Evolutionary conservation across 2,888 invertebrate species (phyloP), one percentile per base, ranked within the genome.

Genomic region (Cantharis rufa): DNA sequence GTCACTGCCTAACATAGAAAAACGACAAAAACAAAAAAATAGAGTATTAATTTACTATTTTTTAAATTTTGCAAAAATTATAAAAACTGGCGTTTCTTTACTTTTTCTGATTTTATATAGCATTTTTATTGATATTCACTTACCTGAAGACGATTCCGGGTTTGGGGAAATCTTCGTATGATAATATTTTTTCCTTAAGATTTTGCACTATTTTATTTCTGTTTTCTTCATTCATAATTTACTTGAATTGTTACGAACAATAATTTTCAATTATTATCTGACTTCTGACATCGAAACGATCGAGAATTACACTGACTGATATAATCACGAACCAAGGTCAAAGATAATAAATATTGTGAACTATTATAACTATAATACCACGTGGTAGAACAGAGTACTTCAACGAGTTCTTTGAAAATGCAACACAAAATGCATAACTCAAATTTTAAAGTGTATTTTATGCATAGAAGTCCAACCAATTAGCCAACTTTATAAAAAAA

Each of bases 131-230:
- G 7, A 76, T 32, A 62, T 62, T 15, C 71, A 71, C 74, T 13
- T 90, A 97, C 97, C 94, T 92, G 88, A 96, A 98, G 73, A 93
- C 82, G 78, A 98, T 92, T 72, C 97, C 97, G 78, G 92, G 90
- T 87, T 95, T 95, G 0, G 98, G 98, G 88, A 97, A 98, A 89
- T 97, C 93, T 0, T 92, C 92, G 87, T 93, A 95, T 3, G 64
- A 48, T 5, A 1, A n/a, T 7, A 48, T n/a, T 48, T 48, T 48
- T n/a, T 48, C 48, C n/a, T 48, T 48, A 2, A 48, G 9, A 7
- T 48, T 5, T 48, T 48, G 48, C 48, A 48, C 48, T 7, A 48
- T 48, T 48, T 48, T 7, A 0, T n/a, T 48, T n/a, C 7, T 48
- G 2, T n/a, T 48, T 48, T n/a, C 48, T 48, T 48, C 48, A 9